A percentile compares a stretch with the other conserved stretches of the same genome.
Conservation (phyloP, 2,113 vertebrate genomes). For the Tylochromis polylepis region DNA sequence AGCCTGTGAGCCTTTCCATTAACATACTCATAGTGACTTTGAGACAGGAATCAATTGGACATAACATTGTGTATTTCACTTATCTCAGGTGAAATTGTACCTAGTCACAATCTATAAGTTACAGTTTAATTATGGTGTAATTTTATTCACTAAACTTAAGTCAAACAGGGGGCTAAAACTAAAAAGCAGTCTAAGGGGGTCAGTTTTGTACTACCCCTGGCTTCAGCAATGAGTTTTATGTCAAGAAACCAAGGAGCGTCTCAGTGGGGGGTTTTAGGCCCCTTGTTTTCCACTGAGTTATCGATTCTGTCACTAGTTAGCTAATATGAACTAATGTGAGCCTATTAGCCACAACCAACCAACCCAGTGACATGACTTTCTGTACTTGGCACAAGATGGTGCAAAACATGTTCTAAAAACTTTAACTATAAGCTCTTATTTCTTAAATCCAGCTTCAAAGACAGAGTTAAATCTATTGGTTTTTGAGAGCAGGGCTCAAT, state of each 20-base stretch:
- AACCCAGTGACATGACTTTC: not conserved
- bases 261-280: too few relatives aligned
- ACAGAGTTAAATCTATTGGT: not conserved
- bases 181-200: too few relatives aligned
- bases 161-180: too few relatives aligned
- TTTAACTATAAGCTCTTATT: not conserved
- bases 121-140: not conserved
- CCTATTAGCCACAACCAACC: not conserved
- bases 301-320: not conserved
- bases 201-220: too few relatives aligned
- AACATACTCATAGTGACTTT: not conserved
- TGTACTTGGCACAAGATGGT: not conserved
- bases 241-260: too few relatives aligned
- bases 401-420: not conserved
- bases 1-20: not conserved
- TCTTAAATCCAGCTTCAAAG: not conserved
- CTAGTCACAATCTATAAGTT: not conserved
- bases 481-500: not conserved
- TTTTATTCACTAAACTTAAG: not conserved
- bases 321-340: not conserved
- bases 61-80: not conserved
- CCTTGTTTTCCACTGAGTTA: not conserved
- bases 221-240: too few relatives aligned
- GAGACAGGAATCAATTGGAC: not conserved
- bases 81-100: not conserved